Percentiles rank a stretch among this genome's conserved stretches.
Evolutionary conservation across 2,113 vertebrate genomes (phyloP).

Genomic region (Sapajus apella): DNA sequence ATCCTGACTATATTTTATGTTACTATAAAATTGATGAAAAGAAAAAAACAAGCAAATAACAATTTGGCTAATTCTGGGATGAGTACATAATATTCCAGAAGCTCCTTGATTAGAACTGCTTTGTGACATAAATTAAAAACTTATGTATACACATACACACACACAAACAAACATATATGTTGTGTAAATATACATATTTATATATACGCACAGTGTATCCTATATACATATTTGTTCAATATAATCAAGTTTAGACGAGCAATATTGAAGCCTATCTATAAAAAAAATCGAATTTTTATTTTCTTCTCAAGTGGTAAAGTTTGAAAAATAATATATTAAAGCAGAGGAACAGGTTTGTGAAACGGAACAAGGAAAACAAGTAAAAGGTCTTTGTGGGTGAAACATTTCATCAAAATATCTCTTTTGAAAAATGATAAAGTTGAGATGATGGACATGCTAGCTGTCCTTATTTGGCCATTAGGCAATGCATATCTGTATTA

Average conservation of each 20-base stretch:
- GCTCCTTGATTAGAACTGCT: neutral
- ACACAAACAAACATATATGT: neutral
- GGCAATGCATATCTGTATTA: neutral
- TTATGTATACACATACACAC: neutral
- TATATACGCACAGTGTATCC: neutral
- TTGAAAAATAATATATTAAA: neutral
- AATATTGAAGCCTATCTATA: neutral
- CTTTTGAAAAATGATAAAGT: neutral
- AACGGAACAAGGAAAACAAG: neutral
- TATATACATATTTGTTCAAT: neutral
- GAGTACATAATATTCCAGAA: neutral
- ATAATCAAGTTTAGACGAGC: neutral
- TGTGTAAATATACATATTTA: neutral
- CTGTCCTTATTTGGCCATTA: neutral
- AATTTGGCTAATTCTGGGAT: neutral
- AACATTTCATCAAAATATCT: neutral
- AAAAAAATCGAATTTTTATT: neutral
- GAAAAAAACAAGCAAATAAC: neutral
- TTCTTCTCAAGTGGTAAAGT: neutral
- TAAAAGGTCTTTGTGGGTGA: neutral
- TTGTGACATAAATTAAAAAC: neutral
- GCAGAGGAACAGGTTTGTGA: neutral
- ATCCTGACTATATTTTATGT: conserved; percentile 2
- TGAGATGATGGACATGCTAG: neutral
- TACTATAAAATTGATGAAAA: neutral